These are phyloP conservation scores for Varanus komodoensis DNA, from an alignment of 2,113 vertebrate species.

Conservation along the genomic window DNA sequence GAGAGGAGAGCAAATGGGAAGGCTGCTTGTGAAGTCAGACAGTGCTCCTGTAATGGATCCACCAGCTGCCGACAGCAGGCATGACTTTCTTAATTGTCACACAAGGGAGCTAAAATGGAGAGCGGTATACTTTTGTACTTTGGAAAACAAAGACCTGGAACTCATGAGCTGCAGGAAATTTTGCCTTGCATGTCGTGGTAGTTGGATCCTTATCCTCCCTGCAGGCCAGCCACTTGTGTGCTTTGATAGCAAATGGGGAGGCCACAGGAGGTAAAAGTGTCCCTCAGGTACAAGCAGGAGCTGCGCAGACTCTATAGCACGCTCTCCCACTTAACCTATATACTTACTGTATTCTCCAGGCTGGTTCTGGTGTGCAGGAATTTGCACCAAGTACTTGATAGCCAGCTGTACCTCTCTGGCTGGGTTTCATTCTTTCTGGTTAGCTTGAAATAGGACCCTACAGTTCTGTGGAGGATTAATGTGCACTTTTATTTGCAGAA, in stretches of 20 bases:
- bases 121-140: background rate
- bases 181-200: background rate
- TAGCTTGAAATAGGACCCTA: background rate
- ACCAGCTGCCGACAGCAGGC: conserved; percentile 20
- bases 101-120: background rate
- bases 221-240: background rate
- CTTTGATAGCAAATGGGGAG: background rate
- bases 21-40: conserved; percentile 5
- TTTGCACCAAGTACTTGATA: background rate
- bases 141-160: background rate
- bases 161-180: background rate
- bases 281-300: background rate
- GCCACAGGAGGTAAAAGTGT: background rate
- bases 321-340: background rate
- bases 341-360: background rate
- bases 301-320: background rate
- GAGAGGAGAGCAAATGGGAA: background rate
- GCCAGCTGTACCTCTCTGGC: background rate
- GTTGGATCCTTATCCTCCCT: background rate
- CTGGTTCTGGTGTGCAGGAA: background rate
- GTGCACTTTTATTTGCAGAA: too few species aligned
- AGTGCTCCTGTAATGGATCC: background rate
- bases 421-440: background rate
- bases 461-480: too few species aligned
- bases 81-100: conserved; percentile 16